Base-by-base conservation (phyloP, 2,113 vertebrate species). In the Brachirus orientalis region DNA sequence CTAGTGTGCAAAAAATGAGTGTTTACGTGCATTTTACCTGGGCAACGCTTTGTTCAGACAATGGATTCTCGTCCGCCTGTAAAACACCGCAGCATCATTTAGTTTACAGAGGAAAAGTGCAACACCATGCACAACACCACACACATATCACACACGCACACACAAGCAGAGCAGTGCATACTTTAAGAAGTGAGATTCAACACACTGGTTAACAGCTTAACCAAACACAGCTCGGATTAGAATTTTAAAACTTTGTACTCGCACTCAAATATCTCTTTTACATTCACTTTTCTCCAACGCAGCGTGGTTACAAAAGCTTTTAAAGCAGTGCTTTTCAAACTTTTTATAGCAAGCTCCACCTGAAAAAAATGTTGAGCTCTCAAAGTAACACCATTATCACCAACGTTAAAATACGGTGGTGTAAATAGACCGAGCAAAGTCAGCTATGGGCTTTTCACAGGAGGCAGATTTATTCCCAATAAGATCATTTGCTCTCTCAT, bases 31-130 rank as follows among this genome's bases (percentile, higher is more conserved):
- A 35, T 64, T 61, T 86, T 91, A 95, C 94, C 94, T 95, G 95
- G 48, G 94, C 84, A 65, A 94, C 79, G 4, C 94, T 95, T 72
- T 95, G 94, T 69, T 96, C 90, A 2, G 92, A 93, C 72, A 95
- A 70, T 46, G 93, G 64, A 63, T 74, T 90, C 20, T 94, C 95
- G 48, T 94, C 94, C 9, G 70, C 89, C 95, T 94, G 89, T 6
- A 79, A 82, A 43, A 83, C 16, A 86, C 68, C 79, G 77, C 2
- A 13, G 16, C 14, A 54, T 62, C 0, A 57, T 1, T 38, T 45
- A 18, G 17, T 37, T 3, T 7, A 47, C 4, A 1, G 57, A 37
- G 63, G 10, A 57, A 48, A 64, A 43, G 57, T 28, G 35, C 9
- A 60, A 55, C 3, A 53, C 37, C 62, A 47, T 0, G 33, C 0